Base-by-base conservation (phyloP, 2,113 vertebrate genomes). In the Bungarus multicinctus region DNA sequence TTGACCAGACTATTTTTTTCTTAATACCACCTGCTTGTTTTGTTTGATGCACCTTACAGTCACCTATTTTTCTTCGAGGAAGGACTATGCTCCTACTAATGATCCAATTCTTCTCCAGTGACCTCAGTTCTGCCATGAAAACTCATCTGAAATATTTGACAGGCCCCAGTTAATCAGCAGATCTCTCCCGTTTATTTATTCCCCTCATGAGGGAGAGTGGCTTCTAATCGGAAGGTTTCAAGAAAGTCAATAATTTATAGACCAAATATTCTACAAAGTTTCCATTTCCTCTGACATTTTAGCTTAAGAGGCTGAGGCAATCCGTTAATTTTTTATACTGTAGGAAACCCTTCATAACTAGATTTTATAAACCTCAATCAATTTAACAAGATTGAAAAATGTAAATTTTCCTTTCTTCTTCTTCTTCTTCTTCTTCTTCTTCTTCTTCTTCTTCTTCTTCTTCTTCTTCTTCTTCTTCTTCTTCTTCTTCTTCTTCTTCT, bases 181-280 rank as follows among this genome's bases (percentile, higher is more conserved):
- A 93, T 20, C 4, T 20, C 18, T 89, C 69, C 87, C 12, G 2
- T 53, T 89, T 81, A 85, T 93, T 91, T 91, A 91, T 93, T 87
- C 87, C 60, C 53, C 69, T 64, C 9, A n/a, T 60, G 90, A 89
- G 55, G n/a, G 87, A 93, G 45, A 60, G 3, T 53, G 47, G 64
- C 89, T 58, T 91, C 90, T 89, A 91, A 93, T 60, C 60, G 74
- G 87, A 89, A 64, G 64, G 53, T 85, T 91, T 69, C 87, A 85
- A 91, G 47, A 34, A 55, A 85, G 87, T 91, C 87, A 93, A 93
- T 91, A 91, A 93, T 93, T 91, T 93, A 93, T 93, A 89, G 93
- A 53, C 54, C 60, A 54, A 22, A 50, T 91, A 91, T 89, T 91
- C 90, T 93, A 85, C 86, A 93, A 93, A 88, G 47, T 86, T 74